phyloP scores from a whole-genome alignment of 2,797 vertebrate genomes.

The Onychomys torridus region DNA sequence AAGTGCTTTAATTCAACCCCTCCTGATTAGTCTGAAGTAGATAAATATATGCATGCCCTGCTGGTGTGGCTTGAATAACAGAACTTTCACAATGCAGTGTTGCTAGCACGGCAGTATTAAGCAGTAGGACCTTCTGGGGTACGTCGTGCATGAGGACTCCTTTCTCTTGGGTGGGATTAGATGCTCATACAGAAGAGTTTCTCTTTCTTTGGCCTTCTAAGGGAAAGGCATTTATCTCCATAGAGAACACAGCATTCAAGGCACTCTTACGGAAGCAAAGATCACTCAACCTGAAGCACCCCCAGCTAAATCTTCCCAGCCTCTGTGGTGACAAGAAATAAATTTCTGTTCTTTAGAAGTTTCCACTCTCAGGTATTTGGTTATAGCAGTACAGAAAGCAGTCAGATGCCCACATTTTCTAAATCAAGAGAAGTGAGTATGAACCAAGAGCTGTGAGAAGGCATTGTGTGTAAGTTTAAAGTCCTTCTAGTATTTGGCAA shows the following conservation, averaged over 20 bases:
- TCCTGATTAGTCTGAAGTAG: background rate
- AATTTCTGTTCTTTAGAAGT: background rate
- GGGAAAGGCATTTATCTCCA: no score
- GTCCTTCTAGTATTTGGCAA: background rate
- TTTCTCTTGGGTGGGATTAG: background rate
- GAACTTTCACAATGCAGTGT: background rate
- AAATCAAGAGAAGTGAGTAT: background rate
- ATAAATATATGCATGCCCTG: background rate
- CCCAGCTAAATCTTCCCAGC: background rate
- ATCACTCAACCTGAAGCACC: background rate
- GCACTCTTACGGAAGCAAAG: background rate
- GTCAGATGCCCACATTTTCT: background rate
- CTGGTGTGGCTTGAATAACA: background rate
- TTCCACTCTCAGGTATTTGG: background rate
- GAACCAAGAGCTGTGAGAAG: background rate
- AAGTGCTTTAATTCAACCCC: background rate
- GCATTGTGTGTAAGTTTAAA: background rate
- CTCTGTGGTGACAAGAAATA: background rate
- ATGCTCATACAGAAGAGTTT: background rate
- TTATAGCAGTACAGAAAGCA: background rate
- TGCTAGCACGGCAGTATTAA: background rate
- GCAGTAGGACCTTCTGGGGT: background rate
- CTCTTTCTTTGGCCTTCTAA: background rate
- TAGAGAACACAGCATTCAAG: background rate
- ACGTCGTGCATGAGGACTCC: background rate